Conservation (phyloP, 2,113 vertebrate genomes). For the cat (Felis catus) region F.catus_Fca126_mat1.0 CM031420.1:141056001-141056500, state of each 20-base stretch:
- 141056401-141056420: neutral
- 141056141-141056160: neutral
- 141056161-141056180: neutral
- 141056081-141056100: neutral
- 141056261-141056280: neutral
- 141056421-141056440: neutral
- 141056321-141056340: neutral
- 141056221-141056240: neutral
- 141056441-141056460: neutral
- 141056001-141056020: neutral
- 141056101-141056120: neutral
- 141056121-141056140: neutral
- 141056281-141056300: neutral
- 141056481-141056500: neutral
- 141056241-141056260: neutral
- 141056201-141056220: neutral
- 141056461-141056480: neutral
- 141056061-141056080: neutral
- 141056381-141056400: neutral
- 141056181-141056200: fast-evolving
- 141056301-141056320: neutral
- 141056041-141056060: neutral
- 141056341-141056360: neutral
- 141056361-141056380: neutral
- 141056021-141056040: neutral